Percentiles rank a stretch among this genome's conserved stretches.
phyloP scores from a whole-genome alignment of 2,888 invertebrate genomes.

The Synergus japonicus region DNA sequence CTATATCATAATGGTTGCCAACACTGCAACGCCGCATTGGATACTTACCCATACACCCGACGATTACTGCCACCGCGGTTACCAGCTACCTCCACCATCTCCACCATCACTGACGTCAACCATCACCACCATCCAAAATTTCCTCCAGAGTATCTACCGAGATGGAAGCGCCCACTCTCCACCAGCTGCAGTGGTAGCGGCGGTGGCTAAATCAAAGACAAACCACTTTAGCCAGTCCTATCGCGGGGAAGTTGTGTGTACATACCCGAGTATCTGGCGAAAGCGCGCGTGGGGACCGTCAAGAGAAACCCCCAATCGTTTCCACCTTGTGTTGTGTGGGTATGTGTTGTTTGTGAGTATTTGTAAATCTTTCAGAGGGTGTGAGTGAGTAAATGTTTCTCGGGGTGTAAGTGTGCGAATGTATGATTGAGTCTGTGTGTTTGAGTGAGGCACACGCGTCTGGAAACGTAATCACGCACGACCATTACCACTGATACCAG shows the following conservation, averaged over 20 bases:
- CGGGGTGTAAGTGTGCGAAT: neutral
- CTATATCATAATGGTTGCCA: slow-evolving; percentile 25
- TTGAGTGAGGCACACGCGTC: slow-evolving; percentile 20
- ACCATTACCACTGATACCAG: slow-evolving; percentile 46
- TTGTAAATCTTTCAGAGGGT: slow-evolving; percentile 1
- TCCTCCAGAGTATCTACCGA: slow-evolving; percentile 51
- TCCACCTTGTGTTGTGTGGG: slow-evolving; percentile 48
- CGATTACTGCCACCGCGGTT: slow-evolving; percentile 34
- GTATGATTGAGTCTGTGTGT: slow-evolving; percentile 1
- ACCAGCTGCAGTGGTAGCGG: slow-evolving; percentile 56
- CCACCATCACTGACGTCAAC: slow-evolving; percentile 49
- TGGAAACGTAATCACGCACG: slow-evolving; percentile 50
- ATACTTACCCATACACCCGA: slow-evolving; percentile 27
- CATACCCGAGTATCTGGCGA: slow-evolving; percentile 67
- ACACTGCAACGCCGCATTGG: slow-evolving; percentile 8
- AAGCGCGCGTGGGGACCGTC: slow-evolving; percentile 63
- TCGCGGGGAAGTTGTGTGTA: slow-evolving; percentile 65
- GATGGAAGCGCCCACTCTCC: slow-evolving; percentile 55
- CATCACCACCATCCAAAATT: slow-evolving; percentile 32
- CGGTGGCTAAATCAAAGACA: slow-evolving; percentile 76
- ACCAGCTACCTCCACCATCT: slow-evolving; percentile 47
- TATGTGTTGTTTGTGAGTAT: slow-evolving; percentile 3
- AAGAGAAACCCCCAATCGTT: slow-evolving; percentile 48
- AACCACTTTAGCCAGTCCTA: slow-evolving; percentile 75
- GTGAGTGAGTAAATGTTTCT: slow-evolving; percentile 8